These are phyloP conservation scores for Gonocerus acuteangulatus DNA, from an alignment of 2,888 invertebrate genomes.

Conservation along the genomic window DNA sequence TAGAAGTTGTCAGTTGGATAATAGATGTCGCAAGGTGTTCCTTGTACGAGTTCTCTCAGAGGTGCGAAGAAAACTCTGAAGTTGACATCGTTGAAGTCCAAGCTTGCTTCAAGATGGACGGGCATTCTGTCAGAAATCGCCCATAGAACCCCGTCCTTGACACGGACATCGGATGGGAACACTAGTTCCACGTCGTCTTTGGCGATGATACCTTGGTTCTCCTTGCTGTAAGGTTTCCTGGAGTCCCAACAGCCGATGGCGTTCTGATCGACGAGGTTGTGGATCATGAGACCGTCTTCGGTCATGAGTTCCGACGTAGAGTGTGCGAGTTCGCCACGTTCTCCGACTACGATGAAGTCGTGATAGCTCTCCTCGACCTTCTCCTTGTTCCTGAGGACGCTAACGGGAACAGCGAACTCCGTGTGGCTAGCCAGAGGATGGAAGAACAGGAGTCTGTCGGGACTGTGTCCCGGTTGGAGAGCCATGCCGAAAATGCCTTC, in stretches of 20 bases:
- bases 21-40: conserved; percentile 60
- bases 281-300: conserved; percentile 59
- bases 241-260: conserved; percentile 78
- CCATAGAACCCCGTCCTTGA: conserved; percentile 51
- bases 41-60: conserved; percentile 55
- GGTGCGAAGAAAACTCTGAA: conserved; percentile 68
- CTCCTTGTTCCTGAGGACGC: conserved; percentile 57
- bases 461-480: conserved; percentile 57
- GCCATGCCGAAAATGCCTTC: conserved; percentile 76
- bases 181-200: conserved; percentile 66
- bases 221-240: conserved; percentile 50
- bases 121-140: conserved; percentile 77
- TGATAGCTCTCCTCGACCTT: conserved; percentile 57
- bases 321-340: conserved; percentile 60
- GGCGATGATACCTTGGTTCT: conserved; percentile 57
- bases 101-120: conserved; percentile 57
- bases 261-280: conserved; percentile 70
- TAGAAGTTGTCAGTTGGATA: not conserved
- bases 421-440: conserved; percentile 70
- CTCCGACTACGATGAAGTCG: conserved; percentile 48
- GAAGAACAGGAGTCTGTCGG: conserved; percentile 66
- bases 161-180: conserved; percentile 73
- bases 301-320: conserved; percentile 58
- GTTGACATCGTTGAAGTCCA: conserved; percentile 69
- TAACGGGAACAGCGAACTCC: conserved; percentile 71